Evolutionary conservation across 2,888 invertebrate species (phyloP), one percentile per base, ranked within the genome.

Genomic region (Volucella bombylans): DNA sequence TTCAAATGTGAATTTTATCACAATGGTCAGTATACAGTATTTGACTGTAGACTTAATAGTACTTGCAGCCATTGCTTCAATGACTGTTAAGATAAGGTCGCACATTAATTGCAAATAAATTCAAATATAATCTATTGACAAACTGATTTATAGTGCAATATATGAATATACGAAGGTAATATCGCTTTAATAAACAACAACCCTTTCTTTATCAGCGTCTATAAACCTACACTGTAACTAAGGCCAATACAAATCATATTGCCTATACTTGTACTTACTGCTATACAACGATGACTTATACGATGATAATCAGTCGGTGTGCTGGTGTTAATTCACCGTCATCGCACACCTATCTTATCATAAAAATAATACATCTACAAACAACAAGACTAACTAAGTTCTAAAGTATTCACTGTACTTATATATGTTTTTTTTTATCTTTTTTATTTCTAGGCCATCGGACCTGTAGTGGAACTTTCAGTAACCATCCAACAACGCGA

Each of bases 401-500:
- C 15, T 8, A 11, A 50, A 43, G 43, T 65, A n/a, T 1, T 59
- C 4, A 14, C 59, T 1, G 39, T 73, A 64, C 47, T 38, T 54
- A 39, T 14, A 14, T 31, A 45, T 23, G 43, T 69, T 1, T 23
- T 15, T 79, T 31, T 10, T 38, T 61, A 47, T 47, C 69, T 68
- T 54, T 72, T 69, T 47, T 47, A 10, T 11, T 89, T 89, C n/a
- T 81, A 91, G 91, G 88, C 89, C 15, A 81, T 89, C 87, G 91
- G 90, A 62, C 90, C 90, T 65, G 88, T 90, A 85, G 77, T 88
- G 65, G 91, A 91, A 87, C 87, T 91, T 59, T 87, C 81, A 74
- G 87, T 90, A 68, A 90, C 83, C 57, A 87, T 91, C 57, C 90
- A 87, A 59, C 90, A 90, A 87, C 88, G 86, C 12, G 90, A 90